Evolutionary conservation across 2,113 vertebrate genomes (phyloP).

Genomic region (Indicator maculatus): DNA sequence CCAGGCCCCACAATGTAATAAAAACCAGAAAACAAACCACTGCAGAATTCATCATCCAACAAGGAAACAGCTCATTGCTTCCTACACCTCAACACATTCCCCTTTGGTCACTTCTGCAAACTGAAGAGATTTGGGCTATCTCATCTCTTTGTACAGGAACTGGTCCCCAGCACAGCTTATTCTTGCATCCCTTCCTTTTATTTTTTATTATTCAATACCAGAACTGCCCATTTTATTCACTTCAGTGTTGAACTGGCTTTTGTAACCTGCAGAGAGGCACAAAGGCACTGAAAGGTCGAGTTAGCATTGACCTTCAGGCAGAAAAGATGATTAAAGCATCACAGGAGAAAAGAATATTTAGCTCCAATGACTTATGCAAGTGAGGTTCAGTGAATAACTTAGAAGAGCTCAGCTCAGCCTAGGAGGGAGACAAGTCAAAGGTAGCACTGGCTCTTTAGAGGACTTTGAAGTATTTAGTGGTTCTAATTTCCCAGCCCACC

Average conservation of each 20-base stretch:
- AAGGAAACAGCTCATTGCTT: neutral
- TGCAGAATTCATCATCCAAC: neutral
- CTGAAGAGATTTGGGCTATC: neutral
- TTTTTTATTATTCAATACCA: neutral
- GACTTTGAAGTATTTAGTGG: neutral
- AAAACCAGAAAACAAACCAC: neutral
- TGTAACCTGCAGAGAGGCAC: neutral
- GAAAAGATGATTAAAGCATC: neutral
- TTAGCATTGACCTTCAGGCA: neutral
- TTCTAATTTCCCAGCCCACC: neutral
- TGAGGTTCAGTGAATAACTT: neutral
- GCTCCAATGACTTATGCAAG: neutral
- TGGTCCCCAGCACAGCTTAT: neutral
- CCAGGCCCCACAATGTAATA: neutral
- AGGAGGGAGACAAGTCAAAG: neutral
- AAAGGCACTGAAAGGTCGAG: neutral
- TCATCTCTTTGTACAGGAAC: neutral
- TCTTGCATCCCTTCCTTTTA: neutral
- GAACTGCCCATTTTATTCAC: neutral
- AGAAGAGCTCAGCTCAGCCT: neutral
- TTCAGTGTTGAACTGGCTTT: neutral
- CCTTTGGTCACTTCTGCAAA: neutral
- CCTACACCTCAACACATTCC: neutral
- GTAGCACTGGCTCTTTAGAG: neutral
- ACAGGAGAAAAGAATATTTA: neutral